Evolutionary conservation across 1,140 invertebrate genomes (phyloP), one percentile per base, ranked within the genome.

Genomic region (Oncopeltus fasciatus): DNA sequence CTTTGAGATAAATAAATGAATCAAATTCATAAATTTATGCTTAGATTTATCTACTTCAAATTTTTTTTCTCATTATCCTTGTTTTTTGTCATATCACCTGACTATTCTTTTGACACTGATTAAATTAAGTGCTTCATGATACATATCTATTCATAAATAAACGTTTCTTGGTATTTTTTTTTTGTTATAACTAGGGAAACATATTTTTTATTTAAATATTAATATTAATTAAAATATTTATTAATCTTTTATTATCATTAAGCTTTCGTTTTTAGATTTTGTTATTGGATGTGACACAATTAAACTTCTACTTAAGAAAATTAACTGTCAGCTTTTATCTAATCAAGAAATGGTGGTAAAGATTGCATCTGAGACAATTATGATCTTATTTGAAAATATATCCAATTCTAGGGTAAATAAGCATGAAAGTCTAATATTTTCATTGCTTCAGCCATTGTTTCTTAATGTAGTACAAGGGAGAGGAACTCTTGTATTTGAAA

Each of bases 221-320:
- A n/a, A n/a, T n/a, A n/a, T n/a, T n/a, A n/a, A n/a, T n/a, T n/a
- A n/a, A n/a, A n/a, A n/a, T n/a, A n/a, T 14, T 38, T 38, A 38
- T 38, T 8, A 8, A 38, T 38, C 14, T 14, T 38, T 38, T 38
- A 38, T 38, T 38, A 38, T 58, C 33, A 12, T 33, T 58, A 18
- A 12, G 12, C 44, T 21, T 59, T 26, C 20, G 43, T 43, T 59
- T 59, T 44, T 26, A 59, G 57, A 59, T 18, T 59, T 38, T 43
- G 24, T 59, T 44, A 24, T 59, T 59, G 57, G 57, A 43, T 16
- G 9, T 43, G 9, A 33, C n/a, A 43, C 57, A 20, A 28, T 59
- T 38, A 21, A 12, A 11, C 9, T 16, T 11, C 26, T 59, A 44
- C 16, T 59, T 20, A 24, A 59, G 26, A 59, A 43, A 59, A 16